A percentile compares a stretch with the other conserved stretches of the same genome.
phyloP scores from a whole-genome alignment of 2,888 invertebrate species.

The Acheta domesticus region DNA sequence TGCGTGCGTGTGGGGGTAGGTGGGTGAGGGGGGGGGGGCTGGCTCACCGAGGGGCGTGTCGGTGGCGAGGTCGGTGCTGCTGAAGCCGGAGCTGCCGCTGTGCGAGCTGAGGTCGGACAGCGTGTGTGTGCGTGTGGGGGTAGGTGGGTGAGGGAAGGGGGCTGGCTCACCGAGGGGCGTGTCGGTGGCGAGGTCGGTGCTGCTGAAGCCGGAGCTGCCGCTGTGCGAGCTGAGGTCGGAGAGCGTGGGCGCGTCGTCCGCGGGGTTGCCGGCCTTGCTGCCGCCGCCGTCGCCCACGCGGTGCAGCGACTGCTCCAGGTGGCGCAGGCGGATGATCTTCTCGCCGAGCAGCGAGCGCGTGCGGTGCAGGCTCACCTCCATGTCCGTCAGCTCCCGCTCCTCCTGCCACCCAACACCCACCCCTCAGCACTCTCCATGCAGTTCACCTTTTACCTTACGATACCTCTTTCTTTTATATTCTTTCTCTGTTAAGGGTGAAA shows the following conservation, averaged over 20 bases:
- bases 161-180: slow-evolving; percentile 41
- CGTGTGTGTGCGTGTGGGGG: too few relatives aligned
- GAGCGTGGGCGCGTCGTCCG: slow-evolving; percentile 59
- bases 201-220: slow-evolving; percentile 62
- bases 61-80: too few relatives aligned
- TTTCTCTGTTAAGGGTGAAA: too few relatives aligned
- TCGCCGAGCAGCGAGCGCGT: slow-evolving; percentile 70
- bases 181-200: slow-evolving; percentile 62
- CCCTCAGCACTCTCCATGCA: not conserved
- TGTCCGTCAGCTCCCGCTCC: slow-evolving; percentile 76
- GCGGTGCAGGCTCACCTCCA: slow-evolving; percentile 78
- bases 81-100: too few relatives aligned
- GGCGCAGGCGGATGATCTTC: slow-evolving; percentile 74
- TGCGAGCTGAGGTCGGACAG: too few relatives aligned
- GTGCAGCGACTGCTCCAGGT: slow-evolving; percentile 73
- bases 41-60: too few relatives aligned
- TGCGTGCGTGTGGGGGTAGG: too few relatives aligned
- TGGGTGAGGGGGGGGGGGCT: too few relatives aligned
- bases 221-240: slow-evolving; percentile 64
- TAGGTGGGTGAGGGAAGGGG: too few relatives aligned
- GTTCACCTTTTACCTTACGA: too few relatives aligned
- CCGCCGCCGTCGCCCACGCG: slow-evolving; percentile 51
- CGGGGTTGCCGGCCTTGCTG: slow-evolving; percentile 36
- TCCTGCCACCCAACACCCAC: slow-evolving; percentile 54
- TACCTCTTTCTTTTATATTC: too few relatives aligned